phyloP scores from a whole-genome alignment of 2,888 invertebrate genomes.

The Disparrhopalites patrizii region DNA sequence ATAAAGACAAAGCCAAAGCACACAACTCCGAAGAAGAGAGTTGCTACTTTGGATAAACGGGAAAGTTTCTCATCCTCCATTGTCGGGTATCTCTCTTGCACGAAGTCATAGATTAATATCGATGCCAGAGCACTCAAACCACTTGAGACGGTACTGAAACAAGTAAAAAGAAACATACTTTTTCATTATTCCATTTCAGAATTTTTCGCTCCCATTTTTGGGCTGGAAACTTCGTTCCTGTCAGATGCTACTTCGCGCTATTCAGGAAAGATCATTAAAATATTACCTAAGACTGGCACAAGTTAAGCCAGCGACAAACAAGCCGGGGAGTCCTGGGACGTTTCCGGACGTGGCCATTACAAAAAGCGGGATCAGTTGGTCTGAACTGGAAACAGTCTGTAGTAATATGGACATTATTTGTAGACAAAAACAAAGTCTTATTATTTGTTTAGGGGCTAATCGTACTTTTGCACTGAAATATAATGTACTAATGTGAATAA shows the following conservation, averaged over 20 bases:
- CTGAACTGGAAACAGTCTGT: slow-evolving; percentile 3
- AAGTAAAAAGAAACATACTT: too few species aligned
- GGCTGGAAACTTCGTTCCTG: too few species aligned
- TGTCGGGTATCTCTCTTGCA: slow-evolving; percentile 38
- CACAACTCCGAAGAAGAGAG: slow-evolving; percentile 53
- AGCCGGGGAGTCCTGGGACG: slow-evolving; percentile 74
- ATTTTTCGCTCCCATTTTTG: too few species aligned
- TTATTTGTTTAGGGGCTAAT: too few species aligned
- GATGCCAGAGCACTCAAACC: slow-evolving; percentile 58
- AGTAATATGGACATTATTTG: too few species aligned
- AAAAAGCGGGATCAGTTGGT: slow-evolving; percentile 77
- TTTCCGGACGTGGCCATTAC: slow-evolving; percentile 76
- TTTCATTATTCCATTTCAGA: too few species aligned
- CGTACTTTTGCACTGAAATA: too few species aligned
- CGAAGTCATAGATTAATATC: slow-evolving; percentile 55
- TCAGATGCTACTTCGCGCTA: too few species aligned
- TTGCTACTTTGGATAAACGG: slow-evolving; percentile 53
- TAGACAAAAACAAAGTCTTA: too few species aligned
- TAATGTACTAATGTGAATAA: too few species aligned
- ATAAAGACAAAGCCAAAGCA: slow-evolving; percentile 55
- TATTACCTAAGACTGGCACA: slow-evolving; percentile 66
- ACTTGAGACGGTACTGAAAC: slow-evolving; percentile 58
- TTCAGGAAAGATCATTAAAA: too few species aligned
- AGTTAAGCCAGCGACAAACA: slow-evolving; percentile 92
- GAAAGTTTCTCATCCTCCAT: slow-evolving; percentile 51